A percentile compares a stretch with the other conserved stretches of the same genome.
Conservation (phyloP, 2,888 invertebrate species). For the Morpho achilles region DNA sequence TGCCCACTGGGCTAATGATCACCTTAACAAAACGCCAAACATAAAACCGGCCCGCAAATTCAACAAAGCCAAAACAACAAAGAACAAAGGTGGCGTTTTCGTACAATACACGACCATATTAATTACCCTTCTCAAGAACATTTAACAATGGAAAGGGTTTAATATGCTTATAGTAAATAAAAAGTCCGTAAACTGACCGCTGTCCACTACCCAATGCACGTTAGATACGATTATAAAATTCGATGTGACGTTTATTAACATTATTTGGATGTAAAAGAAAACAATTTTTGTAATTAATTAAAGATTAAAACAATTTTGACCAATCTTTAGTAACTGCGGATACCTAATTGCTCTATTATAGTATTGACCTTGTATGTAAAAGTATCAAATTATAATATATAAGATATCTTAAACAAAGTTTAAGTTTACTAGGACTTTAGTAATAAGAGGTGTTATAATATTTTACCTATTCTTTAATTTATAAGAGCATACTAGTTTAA, state of each 20-base stretch:
- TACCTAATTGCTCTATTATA: too few relatives aligned
- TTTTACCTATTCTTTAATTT: too few relatives aligned
- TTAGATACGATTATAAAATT: slow-evolving; percentile 45
- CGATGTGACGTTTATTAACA: slow-evolving; percentile 54
- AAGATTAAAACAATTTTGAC: background rate
- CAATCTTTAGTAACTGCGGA: too few relatives aligned
- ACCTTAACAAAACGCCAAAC: slow-evolving; percentile 57
- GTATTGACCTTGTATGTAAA: too few relatives aligned
- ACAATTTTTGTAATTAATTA: background rate
- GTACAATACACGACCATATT: slow-evolving; percentile 71
- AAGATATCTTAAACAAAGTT: too few relatives aligned
- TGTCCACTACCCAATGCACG: slow-evolving; percentile 47
- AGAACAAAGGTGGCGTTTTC: slow-evolving; percentile 63
- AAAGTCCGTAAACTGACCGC: slow-evolving; percentile 65
- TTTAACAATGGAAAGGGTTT: slow-evolving; percentile 65
- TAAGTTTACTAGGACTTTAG: too few relatives aligned
- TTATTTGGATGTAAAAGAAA: background rate
- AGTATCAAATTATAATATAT: too few relatives aligned
- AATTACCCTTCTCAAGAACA: slow-evolving; percentile 69
- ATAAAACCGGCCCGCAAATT: slow-evolving; percentile 48
- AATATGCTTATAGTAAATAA: slow-evolving; percentile 75
- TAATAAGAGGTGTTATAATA: too few relatives aligned
- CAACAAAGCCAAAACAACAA: slow-evolving; percentile 55
- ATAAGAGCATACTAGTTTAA: too few relatives aligned
- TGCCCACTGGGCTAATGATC: slow-evolving; percentile 73